Conservation (phyloP, 2,888 invertebrate genomes). For the Selenia dentaria region DNA sequence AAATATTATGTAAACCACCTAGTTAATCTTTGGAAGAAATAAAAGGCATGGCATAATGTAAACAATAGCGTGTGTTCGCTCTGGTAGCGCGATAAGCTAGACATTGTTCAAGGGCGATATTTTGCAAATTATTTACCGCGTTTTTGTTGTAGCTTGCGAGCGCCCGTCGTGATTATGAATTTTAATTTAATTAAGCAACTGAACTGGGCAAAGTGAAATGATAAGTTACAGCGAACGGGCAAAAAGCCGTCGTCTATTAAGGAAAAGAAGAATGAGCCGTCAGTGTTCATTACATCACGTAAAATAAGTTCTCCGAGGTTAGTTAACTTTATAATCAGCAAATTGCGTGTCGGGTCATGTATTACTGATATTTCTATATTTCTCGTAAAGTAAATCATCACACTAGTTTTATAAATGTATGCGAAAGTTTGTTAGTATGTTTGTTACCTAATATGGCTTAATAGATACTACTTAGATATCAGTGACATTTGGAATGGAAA, state of each 20-base stretch:
- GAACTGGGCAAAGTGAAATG: not conserved
- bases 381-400: too few species aligned
- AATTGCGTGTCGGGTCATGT: too few species aligned
- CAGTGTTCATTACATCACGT: not conserved
- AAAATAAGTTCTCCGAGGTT: not conserved
- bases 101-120: conserved; percentile 33
- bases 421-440: too few species aligned
- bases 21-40: conserved; percentile 17
- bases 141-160: too few species aligned
- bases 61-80: conserved; percentile 33
- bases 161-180: conserved; percentile 10
- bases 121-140: conserved; percentile 18
- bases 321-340: not conserved
- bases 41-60: conserved; percentile 28
- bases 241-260: conserved; percentile 5
- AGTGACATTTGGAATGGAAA: too few species aligned
- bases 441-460: too few species aligned
- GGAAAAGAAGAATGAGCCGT: not conserved
- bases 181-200: conserved; percentile 16
- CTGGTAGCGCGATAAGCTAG: conserved; percentile 1
- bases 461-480: too few species aligned
- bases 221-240: conserved; percentile 29
- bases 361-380: too few species aligned
- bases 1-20: not conserved
- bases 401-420: too few species aligned